Conservation (phyloP, 2,888 invertebrate species). For the Diarsia rubi region DNA sequence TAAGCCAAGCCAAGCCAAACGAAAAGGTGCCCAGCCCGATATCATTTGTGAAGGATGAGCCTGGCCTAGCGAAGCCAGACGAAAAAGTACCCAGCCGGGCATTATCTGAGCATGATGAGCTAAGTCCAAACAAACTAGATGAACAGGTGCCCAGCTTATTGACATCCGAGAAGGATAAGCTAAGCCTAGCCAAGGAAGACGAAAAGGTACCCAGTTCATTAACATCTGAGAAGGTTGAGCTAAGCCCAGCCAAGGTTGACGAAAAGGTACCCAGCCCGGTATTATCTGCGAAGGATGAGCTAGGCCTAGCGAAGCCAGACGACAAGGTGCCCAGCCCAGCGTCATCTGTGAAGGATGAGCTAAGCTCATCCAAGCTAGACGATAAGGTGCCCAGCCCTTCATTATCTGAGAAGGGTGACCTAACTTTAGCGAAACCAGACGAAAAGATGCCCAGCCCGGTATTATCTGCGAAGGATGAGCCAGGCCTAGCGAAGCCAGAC, state of each 20-base stretch:
- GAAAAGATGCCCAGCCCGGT: conserved; percentile 10
- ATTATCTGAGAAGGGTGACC: neutral
- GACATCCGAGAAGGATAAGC: conserved; percentile 1
- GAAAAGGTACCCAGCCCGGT: neutral
- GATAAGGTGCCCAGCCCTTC: neutral
- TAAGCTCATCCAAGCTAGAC: neutral
- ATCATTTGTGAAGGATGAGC: neutral
- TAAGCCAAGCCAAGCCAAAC: neutral
- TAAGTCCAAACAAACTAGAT: neutral
- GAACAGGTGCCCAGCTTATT: neutral
- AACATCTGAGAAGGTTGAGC: neutral
- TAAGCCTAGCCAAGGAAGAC: neutral
- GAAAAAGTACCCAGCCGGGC: neutral
- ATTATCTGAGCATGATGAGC: rapidly evolving
- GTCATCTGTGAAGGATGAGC: neutral
- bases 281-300: neutral
- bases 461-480: neutral
- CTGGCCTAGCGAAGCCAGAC: neutral
- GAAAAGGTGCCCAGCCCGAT: neutral
- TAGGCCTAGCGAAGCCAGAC: neutral
- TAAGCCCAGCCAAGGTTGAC: neutral
- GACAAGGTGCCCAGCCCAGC: neutral
- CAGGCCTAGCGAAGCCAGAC: neutral
- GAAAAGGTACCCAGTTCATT: neutral
- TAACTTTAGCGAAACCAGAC: neutral